These are phyloP conservation scores for Argyrosomus regius DNA, from an alignment of 2,797 vertebrate species.

Conservation along the genomic window DNA sequence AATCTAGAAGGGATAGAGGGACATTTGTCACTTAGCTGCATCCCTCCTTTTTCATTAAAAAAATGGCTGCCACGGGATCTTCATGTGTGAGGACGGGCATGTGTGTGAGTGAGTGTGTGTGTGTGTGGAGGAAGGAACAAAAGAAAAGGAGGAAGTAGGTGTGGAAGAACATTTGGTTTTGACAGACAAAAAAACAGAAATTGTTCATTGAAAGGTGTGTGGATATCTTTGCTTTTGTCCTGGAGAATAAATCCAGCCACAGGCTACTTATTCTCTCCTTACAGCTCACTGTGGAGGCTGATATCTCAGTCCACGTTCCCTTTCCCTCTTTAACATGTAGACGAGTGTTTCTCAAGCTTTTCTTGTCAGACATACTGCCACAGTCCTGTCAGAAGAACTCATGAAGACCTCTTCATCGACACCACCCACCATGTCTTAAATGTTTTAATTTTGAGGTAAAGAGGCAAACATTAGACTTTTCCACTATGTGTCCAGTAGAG, in stretches of 20 bases:
- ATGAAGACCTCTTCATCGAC: neutral
- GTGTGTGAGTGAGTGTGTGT: neutral
- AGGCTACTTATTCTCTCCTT: constrained; percentile 2
- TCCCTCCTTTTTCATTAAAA: constrained; percentile 75
- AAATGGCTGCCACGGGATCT: constrained; percentile 51
- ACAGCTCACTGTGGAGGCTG: neutral
- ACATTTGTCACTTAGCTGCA: constrained; percentile 68
- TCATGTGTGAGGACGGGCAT: constrained; percentile 9
- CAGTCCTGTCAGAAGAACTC: neutral
- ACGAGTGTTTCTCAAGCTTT: neutral
- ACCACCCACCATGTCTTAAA: neutral
- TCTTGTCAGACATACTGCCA: neutral
- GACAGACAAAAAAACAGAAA: constrained; percentile 14
- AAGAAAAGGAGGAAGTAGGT: constrained; percentile 7
- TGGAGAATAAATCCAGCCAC: constrained; percentile 1
- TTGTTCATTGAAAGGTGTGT: constrained; percentile 15
- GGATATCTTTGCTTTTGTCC: constrained; percentile 13
- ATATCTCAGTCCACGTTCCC: neutral
- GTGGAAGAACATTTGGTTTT: constrained; percentile 1
- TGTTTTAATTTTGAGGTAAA: neutral
- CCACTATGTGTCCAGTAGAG: too few relatives aligned
- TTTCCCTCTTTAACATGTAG: neutral
- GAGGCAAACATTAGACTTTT: neutral
- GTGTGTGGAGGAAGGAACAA: neutral
- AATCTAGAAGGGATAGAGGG: constrained; percentile 70